Base-by-base conservation (phyloP, 2,888 invertebrate genomes). In the Drosophila atripex region DNA sequence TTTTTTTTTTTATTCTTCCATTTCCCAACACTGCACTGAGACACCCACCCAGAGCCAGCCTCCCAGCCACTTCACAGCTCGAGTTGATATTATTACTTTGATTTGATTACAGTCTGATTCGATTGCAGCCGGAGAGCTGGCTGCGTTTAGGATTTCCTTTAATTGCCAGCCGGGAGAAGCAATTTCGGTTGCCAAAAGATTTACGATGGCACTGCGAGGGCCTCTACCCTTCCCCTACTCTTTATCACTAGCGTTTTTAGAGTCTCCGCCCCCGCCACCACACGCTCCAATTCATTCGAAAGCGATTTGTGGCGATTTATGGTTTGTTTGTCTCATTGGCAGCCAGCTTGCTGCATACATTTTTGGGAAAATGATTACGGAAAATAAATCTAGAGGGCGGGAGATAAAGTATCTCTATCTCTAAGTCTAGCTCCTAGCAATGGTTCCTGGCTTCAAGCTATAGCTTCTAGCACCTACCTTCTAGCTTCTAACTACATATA, bases 241-340 rank as follows among this genome's bases (percentile, higher is more conserved):
- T 57, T 60, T 23, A 18, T 41, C 61, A n/a, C 14, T 1, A 7
- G 6, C 51, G 21, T 16, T n/a, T 18, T 18, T 2, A 2, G 18
- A 18, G 0, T 4, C 4, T 23, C 21, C 21, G 5, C 21, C 21
- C 21, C 21, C 21, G 5, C 21, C 21, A 14, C 51, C 32, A 41
- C 66, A 46, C 66, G 78, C 77, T 75, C 51, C 64, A 75, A 52
- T 77, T 82, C 68, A 69, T 69, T 80, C 76, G 59, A 49, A 75
- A 75, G 71, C 65, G 75, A 83, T 79, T 79, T 76, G 63, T 52
- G 46, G 23, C 38, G 45, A 64, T 64, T 64, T 64, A 64, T 64
- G 63, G 63, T 64, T 64, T 64, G 63, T 61, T 61, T 61, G 60
- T 61, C 60, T 58, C 60, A 61, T 61, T 52, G 63, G 61, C 50